phyloP scores from a whole-genome alignment of 2,797 vertebrate genomes.

The Anas acuta region DNA sequence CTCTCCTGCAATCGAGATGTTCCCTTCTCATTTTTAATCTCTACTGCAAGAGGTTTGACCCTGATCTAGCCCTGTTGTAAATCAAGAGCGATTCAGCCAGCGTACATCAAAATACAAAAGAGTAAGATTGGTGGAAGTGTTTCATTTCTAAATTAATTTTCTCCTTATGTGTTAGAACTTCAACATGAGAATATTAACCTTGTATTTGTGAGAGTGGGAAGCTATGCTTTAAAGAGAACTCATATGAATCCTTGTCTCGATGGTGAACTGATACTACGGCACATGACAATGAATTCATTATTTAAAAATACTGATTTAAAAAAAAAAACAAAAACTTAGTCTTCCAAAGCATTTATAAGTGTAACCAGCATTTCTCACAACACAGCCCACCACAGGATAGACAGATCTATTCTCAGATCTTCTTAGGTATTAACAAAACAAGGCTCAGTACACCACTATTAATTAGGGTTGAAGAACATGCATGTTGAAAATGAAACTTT shows the following conservation, averaged over 20 bases:
- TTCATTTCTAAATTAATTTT: not conserved
- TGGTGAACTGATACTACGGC: not conserved
- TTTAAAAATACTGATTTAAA: not conserved
- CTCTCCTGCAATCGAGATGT: not conserved
- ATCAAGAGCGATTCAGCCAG: not conserved
- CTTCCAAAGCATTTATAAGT: not conserved
- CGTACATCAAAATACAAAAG: not conserved
- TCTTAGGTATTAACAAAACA: not conserved
- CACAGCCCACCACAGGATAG: not conserved
- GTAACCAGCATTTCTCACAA: not conserved
- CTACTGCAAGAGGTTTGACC: rapidly evolving
- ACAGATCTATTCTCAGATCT: not conserved
- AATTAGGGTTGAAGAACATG: not conserved
- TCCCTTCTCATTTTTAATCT: not conserved
- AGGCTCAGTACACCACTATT: not conserved
- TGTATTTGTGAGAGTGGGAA: not conserved
- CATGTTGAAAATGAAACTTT: not conserved
- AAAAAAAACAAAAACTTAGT: not conserved
- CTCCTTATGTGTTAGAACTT: not conserved
- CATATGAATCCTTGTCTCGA: not conserved
- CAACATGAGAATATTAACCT: not conserved
- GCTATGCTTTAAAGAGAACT: not conserved
- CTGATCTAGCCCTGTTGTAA: not conserved
- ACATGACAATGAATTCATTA: not conserved
- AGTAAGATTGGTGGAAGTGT: not conserved